phyloP scores from a whole-genome alignment of 2,797 vertebrate genomes.

The Lithobates sylvaticus region DNA sequence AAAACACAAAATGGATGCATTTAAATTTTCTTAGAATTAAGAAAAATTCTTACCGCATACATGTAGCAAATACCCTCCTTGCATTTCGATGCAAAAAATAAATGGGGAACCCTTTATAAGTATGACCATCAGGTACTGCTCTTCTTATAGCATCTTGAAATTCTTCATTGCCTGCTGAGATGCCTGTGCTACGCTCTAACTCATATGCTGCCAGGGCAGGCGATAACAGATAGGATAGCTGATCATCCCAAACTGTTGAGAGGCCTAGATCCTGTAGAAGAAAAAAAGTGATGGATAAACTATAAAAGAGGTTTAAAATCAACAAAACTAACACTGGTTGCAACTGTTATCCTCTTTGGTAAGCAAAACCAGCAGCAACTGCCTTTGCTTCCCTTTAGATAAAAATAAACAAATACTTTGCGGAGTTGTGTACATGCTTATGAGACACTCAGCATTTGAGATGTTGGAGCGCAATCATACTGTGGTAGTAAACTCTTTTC shows the following conservation, averaged over 20 bases:
- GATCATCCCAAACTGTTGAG: slow-evolving; percentile 93
- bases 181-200: slow-evolving; percentile 87
- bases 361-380: too few species aligned
- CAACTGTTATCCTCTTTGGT: too few species aligned
- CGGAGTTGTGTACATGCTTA: too few species aligned
- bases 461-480: too few species aligned
- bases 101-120: slow-evolving; percentile 98
- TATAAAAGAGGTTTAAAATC: too few species aligned
- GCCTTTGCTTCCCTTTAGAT: too few species aligned
- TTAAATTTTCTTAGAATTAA: background rate
- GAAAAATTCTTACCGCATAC: slow-evolving; percentile 82
- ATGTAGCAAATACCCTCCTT: slow-evolving; percentile 89
- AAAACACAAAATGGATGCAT: too few species aligned
- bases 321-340: too few species aligned
- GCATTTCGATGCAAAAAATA: slow-evolving; percentile 93
- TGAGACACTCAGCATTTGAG: too few species aligned
- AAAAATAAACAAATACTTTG: too few species aligned
- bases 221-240: slow-evolving; percentile 93
- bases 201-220: slow-evolving; percentile 93
- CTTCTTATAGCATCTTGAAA: slow-evolving; percentile 94
- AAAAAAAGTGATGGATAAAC: slow-evolving; percentile 41
- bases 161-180: slow-evolving; percentile 94
- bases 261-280: slow-evolving; percentile 86
- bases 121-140: slow-evolving; percentile 94
- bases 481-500: too few species aligned